These are phyloP conservation scores for Caretta caretta DNA, from an alignment of 2,113 vertebrate species.

Conservation along the genomic window DNA sequence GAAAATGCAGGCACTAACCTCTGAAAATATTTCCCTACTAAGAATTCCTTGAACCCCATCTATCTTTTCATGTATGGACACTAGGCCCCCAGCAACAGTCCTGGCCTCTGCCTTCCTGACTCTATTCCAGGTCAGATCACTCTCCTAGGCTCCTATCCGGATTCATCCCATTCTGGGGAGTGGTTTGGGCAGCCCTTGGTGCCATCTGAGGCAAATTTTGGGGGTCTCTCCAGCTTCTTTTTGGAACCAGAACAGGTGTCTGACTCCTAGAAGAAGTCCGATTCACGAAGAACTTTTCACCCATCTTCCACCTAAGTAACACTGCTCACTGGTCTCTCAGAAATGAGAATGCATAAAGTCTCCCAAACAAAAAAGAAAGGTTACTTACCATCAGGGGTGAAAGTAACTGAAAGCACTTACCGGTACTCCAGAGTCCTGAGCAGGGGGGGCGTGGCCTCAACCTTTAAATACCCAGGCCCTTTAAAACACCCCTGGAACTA, in stretches of 20 bases:
- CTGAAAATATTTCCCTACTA: not conserved
- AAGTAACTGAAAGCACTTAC: too few relatives aligned
- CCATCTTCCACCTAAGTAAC: not conserved
- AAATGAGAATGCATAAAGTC: not conserved
- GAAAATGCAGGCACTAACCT: not conserved
- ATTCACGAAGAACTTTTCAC: not conserved
- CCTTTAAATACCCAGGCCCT: too few relatives aligned
- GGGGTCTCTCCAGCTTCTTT: fast-evolving
- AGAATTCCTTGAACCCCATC: not conserved
- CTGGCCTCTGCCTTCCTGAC: not conserved
- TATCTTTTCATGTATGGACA: not conserved
- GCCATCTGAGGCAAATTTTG: fast-evolving
- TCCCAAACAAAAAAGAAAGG: not conserved
- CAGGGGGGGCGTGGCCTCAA: too few relatives aligned
- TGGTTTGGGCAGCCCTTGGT: too few relatives aligned
- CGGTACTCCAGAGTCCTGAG: too few relatives aligned
- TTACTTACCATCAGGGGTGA: not conserved
- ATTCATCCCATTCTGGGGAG: too few relatives aligned
- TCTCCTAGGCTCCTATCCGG: not conserved
- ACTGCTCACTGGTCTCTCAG: not conserved
- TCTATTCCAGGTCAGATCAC: not conserved
- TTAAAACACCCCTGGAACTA: too few relatives aligned
- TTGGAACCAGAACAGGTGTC: not conserved
- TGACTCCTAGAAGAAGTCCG: fast-evolving
- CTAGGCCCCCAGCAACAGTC: not conserved